Evolutionary conservation across 1,140 invertebrate genomes (phyloP).

Genomic region (Nephotettix cincticeps): DNA sequence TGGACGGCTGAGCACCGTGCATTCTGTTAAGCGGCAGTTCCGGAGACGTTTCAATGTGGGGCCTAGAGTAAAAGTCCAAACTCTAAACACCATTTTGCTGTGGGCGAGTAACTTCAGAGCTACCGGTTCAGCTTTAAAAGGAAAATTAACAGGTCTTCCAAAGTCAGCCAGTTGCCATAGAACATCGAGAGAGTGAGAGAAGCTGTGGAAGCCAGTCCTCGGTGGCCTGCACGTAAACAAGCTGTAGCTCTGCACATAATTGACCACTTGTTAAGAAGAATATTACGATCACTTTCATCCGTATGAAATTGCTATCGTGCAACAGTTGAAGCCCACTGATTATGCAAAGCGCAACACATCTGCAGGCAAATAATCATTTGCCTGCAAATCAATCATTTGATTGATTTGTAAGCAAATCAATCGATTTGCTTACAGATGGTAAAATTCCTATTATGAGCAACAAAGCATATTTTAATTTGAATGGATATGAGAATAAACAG

Average conservation of each 20-base stretch:
- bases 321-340: constrained; percentile 28
- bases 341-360: constrained; percentile 24
- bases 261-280: constrained; percentile 1
- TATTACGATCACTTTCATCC: neutral
- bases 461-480: too few species aligned
- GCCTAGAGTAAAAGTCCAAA: constrained; percentile 17
- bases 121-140: constrained; percentile 31
- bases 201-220: constrained; percentile 12
- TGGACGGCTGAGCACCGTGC: neutral
- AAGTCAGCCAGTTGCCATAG: neutral
- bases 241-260: neutral
- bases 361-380: constrained; percentile 28
- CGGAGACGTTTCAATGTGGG: constrained; percentile 26
- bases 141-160: constrained; percentile 16
- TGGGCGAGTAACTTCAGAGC: constrained; percentile 36
- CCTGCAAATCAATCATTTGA: too few species aligned
- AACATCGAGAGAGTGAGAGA: neutral
- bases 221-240: neutral
- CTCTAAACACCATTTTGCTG: constrained; percentile 22
- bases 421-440: constrained; percentile 14
- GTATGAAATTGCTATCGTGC: too few species aligned
- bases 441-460: constrained; percentile 27
- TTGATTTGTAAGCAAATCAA: too few species aligned
- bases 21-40: constrained; percentile 28
- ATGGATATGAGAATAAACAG: constrained; percentile 45